These are phyloP conservation scores for Tympanoctomys barrerae DNA, from an alignment of 2,797 vertebrate genomes.

Conservation along the genomic window DNA sequence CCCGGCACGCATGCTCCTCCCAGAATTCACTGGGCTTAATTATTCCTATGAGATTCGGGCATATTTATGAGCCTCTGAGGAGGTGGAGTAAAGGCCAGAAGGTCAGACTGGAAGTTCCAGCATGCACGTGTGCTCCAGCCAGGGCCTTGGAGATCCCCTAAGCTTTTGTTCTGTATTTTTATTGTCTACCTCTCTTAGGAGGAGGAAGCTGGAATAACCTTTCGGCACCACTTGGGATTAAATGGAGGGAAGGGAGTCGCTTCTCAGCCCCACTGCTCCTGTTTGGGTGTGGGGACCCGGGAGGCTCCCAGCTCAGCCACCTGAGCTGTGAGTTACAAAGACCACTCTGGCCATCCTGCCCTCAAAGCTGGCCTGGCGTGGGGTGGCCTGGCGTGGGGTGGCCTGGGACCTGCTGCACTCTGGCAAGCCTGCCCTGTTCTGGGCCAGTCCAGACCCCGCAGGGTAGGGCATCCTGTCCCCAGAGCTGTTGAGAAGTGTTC, in stretches of 20 bases:
- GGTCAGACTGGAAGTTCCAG: background rate
- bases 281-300: background rate
- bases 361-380: background rate
- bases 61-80: background rate
- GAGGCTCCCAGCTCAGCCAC: background rate
- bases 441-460: background rate
- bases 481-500: background rate
- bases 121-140: background rate
- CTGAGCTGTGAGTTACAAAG: background rate
- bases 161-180: background rate
- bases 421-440: too few relatives aligned
- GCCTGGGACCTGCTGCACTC: background rate
- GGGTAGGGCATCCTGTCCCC: accelerated
- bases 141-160: background rate
- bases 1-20: background rate
- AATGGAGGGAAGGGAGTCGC: too few relatives aligned
- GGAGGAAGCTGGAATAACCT: background rate
- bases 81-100: too few relatives aligned
- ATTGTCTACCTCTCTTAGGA: background rate
- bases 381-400: background rate
- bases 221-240: too few relatives aligned
- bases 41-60: background rate
- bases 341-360: background rate
- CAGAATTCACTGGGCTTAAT: background rate
- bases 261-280: background rate